Evolutionary conservation across 1,140 invertebrate species (phyloP).

Genomic region (Papilio helenus): DNA sequence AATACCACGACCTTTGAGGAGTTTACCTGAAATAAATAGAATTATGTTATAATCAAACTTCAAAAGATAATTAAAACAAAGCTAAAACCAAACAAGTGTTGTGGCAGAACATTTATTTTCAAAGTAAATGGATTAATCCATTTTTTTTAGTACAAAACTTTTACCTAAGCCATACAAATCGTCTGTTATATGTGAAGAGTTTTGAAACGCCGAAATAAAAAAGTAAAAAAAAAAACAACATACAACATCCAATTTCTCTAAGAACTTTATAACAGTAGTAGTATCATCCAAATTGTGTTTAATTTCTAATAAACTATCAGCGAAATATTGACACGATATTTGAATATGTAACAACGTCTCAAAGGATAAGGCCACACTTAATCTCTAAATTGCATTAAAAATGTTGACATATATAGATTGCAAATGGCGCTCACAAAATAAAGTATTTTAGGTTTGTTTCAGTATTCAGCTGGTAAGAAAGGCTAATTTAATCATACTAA

Average conservation of each 20-base stretch:
- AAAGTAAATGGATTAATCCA: neutral
- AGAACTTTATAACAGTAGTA: neutral
- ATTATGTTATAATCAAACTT: neutral
- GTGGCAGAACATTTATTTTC: neutral
- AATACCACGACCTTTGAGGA: constrained; percentile 84
- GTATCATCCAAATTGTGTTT: neutral
- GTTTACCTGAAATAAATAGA: constrained; percentile 84
- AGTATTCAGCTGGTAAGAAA: too few relatives aligned
- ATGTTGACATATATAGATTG: too few relatives aligned
- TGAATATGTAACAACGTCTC: too few relatives aligned
- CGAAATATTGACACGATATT: too few relatives aligned
- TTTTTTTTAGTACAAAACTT: neutral
- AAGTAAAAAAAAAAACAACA: too few relatives aligned
- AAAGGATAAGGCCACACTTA: too few relatives aligned
- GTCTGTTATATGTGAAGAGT: neutral
- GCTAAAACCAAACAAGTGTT: neutral
- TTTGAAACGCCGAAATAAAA: too few relatives aligned
- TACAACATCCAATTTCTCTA: neutral
- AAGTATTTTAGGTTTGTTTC: too few relatives aligned
- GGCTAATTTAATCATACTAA: too few relatives aligned
- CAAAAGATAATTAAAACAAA: neutral
- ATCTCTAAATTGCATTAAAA: too few relatives aligned
- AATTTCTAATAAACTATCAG: constrained; percentile 16
- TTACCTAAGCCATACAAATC: neutral
- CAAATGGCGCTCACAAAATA: neutral